Conservation (phyloP, 2,113 vertebrate species). For the Odobenus rosmarus region DNA sequence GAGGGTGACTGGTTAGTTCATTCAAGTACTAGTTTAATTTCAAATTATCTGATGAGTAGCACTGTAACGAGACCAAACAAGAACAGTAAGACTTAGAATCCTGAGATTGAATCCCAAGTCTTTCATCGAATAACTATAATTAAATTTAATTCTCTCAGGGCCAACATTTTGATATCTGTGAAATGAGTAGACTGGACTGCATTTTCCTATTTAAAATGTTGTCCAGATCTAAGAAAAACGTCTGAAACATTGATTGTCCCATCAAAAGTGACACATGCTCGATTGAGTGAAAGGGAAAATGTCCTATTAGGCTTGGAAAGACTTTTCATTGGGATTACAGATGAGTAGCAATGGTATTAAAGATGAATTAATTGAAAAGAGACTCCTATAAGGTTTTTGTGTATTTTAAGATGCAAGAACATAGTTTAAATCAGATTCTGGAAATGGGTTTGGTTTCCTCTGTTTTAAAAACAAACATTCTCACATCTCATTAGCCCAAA, state of each 20-base stretch:
- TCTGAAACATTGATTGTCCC: not conserved
- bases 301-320: not conserved
- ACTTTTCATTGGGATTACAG: conserved; percentile 23
- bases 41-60: conserved; percentile 2
- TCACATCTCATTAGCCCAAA: conserved; percentile 2
- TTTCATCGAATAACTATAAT: not conserved
- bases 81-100: not conserved
- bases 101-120: not conserved
- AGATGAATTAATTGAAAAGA: conserved; percentile 17
- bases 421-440: conserved; percentile 52
- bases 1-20: not conserved
- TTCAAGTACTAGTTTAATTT: conserved; percentile 10
- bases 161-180: not conserved
- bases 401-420: conserved; percentile 40
- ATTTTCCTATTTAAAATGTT: conserved; percentile 43
- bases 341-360: not conserved
- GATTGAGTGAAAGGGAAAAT: not conserved
- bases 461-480: conserved; percentile 61
- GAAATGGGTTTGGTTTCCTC: conserved; percentile 5
- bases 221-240: conserved; percentile 30
- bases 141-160: not conserved
- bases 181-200: not conserved
- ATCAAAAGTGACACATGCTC: not conserved
- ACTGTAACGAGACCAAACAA: not conserved
- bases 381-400: not conserved